Evolutionary conservation across 1,140 invertebrate species (phyloP).

Genomic region (Lepidostoma basale): DNA sequence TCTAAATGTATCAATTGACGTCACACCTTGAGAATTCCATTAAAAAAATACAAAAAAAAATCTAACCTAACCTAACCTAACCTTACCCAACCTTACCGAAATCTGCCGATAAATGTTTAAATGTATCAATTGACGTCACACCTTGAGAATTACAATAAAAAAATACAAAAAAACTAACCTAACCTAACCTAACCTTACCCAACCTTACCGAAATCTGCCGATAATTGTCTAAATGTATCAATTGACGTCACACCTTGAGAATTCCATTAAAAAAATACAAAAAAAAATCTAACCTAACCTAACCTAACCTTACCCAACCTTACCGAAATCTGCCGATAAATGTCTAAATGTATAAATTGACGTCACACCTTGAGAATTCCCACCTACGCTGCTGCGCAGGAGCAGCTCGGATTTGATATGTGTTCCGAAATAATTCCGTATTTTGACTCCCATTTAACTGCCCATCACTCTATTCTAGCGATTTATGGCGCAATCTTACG

Average conservation of each 20-base stretch:
- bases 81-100: neutral
- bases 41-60: too few species aligned
- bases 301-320: neutral
- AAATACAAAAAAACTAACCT: slow-evolving; percentile 37
- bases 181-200: slow-evolving; percentile 37
- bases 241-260: too few species aligned
- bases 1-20: neutral
- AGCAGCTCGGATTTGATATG: too few species aligned
- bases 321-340: neutral
- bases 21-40: too few species aligned
- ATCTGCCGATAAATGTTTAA: neutral
- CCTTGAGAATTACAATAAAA: too few species aligned
- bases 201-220: slow-evolving; percentile 13
- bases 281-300: neutral
- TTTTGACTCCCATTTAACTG: too few species aligned
- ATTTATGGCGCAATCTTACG: neutral
- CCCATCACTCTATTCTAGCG: too few species aligned
- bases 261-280: too few species aligned
- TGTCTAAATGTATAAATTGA: neutral
- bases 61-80: neutral
- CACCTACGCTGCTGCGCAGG: too few species aligned
- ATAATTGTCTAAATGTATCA: neutral
- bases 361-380: neutral
- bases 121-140: neutral
- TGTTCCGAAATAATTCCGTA: too few species aligned